Evolutionary conservation across 2,888 invertebrate species (phyloP).

Genomic region (Eupeodes latifasciatus): DNA sequence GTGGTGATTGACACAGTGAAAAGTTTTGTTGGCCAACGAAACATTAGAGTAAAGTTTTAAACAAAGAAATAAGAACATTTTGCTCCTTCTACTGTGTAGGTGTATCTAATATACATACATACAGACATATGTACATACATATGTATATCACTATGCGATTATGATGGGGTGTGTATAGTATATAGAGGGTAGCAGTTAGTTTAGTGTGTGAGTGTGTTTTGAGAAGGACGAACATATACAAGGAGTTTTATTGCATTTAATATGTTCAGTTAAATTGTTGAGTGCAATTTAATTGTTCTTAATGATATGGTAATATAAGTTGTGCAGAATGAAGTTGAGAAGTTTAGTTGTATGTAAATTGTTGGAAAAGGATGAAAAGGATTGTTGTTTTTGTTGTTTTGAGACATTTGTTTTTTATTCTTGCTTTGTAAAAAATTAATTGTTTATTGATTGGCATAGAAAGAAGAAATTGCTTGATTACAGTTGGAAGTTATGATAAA

Average conservation of each 20-base stretch:
- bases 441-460: conserved; percentile 22
- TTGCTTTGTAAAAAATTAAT: conserved; percentile 8
- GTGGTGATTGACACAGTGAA: conserved; percentile 68
- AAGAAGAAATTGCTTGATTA: conserved; percentile 11
- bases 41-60: conserved; percentile 45
- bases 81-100: not conserved
- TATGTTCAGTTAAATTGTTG: conserved; percentile 47
- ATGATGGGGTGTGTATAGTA: not conserved
- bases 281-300: conserved; percentile 58
- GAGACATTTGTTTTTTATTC: not conserved
- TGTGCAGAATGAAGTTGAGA: not conserved
- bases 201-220: not conserved
- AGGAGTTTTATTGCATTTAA: conserved; percentile 36
- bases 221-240: conserved; percentile 6
- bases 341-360: not conserved
- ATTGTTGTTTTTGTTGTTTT: conserved; percentile 5
- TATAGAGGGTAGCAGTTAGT: not conserved
- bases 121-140: too few relatives aligned
- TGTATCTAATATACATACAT: not conserved
- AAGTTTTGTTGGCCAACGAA: conserved; percentile 56
- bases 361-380: not conserved
- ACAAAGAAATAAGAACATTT: conserved; percentile 46
- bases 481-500: conserved; percentile 25
- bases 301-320: conserved; percentile 31
- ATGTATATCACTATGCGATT: too few relatives aligned